Evolutionary conservation across 1,140 invertebrate genomes (phyloP), one percentile per base, ranked within the genome.

Genomic region (Drosophila sulfurigaster): DNA sequence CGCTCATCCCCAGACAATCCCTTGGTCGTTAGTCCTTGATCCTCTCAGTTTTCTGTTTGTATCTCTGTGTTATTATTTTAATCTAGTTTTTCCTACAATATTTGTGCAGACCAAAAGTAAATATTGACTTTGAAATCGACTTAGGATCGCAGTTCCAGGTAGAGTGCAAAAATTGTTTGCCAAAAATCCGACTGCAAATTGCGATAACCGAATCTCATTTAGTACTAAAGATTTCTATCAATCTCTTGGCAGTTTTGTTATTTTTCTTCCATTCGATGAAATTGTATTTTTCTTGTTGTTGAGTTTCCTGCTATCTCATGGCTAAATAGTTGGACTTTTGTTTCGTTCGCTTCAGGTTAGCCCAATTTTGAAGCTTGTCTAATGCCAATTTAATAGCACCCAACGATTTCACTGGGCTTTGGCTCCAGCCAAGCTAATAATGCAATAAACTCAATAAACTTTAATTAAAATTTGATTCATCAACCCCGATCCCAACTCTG

Each of bases 41-140:
- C 35, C 7, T 32, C 35, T 38, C 30, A 51, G 32, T 58, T 16
- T 16, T 54, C 51, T 46, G 57, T 25, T 32, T 25, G 30, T 56
- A 38, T 63, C 52, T 57, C 15, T 28, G 35, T n/a, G n/a, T 45
- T 86, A 82, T 86, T 86, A 74, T 79, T 88, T 77, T 87, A 87
- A 87, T 87, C 82, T 78, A 88, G 82, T 75, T 78, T 74, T 54
- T 32, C 20, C 11, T 41, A 67, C 78, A 83, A 75, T 54, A 41
- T 63, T 56, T 63, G 13, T 64, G 38, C 13, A 25, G 30, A 15
- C 54, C 32, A 81, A 91, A 91, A 91, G 65, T 82, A 91, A 91
- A 91, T 91, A 91, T 91, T 91, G 87, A 91, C 88, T 87, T 56
- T 91, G 65, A 73, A 87, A 87, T 91, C 77, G 75, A 78, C 75